phyloP scores from a whole-genome alignment of 1,140 invertebrate species.

The Plutomurus gul region DNA sequence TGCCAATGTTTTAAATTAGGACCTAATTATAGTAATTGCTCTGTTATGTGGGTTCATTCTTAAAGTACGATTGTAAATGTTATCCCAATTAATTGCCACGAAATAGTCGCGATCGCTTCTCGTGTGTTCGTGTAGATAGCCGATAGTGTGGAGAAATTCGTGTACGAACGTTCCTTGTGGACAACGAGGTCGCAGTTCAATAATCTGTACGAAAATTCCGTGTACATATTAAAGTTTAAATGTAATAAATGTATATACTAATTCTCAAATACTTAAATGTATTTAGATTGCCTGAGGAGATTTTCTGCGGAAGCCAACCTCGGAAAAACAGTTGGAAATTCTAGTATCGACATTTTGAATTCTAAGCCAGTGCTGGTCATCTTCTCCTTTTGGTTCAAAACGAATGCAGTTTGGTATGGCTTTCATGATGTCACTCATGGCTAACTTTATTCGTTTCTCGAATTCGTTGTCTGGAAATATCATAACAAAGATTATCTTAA shows the following conservation, averaged over 20 bases:
- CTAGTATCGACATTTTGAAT: background rate
- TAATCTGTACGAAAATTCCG: background rate
- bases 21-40: too few relatives aligned
- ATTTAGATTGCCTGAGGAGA: background rate
- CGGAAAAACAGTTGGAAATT: background rate
- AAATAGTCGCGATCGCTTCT: background rate
- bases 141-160: background rate
- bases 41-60: too few relatives aligned
- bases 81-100: background rate
- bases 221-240: too few relatives aligned
- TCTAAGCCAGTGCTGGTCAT: background rate
- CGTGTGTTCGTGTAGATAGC: background rate
- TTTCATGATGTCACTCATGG: background rate
- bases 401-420: background rate
- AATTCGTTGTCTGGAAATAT: background rate
- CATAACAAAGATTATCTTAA: background rate
- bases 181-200: background rate
- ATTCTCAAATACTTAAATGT: background rate
- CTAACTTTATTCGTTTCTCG: background rate
- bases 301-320: background rate
- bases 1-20: too few relatives aligned
- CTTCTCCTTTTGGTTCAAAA: background rate
- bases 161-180: background rate
- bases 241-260: too few relatives aligned
- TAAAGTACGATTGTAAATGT: slow-evolving; percentile 2